These are phyloP conservation scores for Hemichromis elongatus DNA, from an alignment of 2,113 vertebrate species.

Conservation along the genomic window DNA sequence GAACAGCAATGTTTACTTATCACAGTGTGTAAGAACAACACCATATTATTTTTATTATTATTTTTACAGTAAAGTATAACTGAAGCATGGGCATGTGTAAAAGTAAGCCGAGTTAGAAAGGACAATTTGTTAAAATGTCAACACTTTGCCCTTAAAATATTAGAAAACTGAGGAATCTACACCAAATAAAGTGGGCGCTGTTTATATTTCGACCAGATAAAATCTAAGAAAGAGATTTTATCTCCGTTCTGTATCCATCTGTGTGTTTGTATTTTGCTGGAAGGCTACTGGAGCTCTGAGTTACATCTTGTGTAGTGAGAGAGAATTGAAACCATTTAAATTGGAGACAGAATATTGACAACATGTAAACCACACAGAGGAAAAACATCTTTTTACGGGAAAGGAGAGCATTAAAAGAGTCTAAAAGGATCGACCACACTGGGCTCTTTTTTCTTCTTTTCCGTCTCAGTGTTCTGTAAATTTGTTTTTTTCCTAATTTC, in stretches of 20 bases:
- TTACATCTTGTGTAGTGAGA: slow-evolving; percentile 39
- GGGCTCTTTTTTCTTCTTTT: not conserved
- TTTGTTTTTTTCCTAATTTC: not conserved
- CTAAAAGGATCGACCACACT: slow-evolving; percentile 36
- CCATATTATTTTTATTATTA: not conserved
- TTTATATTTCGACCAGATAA: not conserved
- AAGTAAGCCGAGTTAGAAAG: not conserved
- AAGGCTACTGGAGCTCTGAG: slow-evolving; percentile 18
- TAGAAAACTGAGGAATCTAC: not conserved
- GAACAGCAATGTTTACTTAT: not conserved
- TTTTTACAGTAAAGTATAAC: not conserved
- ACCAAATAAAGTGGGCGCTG: not conserved
- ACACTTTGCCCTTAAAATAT: not conserved
- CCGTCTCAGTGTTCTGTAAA: not conserved
- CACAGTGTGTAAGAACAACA: no score
- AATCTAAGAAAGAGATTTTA: not conserved
- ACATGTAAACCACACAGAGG: slow-evolving; percentile 41
- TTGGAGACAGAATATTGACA: slow-evolving; percentile 65
- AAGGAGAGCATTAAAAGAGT: slow-evolving; percentile 43
- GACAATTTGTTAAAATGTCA: not conserved
- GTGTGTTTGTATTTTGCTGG: slow-evolving; percentile 14
- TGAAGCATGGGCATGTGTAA: not conserved
- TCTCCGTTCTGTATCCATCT: not conserved
- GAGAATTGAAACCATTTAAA: slow-evolving; percentile 65
- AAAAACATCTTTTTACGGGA: slow-evolving; percentile 52